Conservation (phyloP, 2,113 vertebrate genomes). For the Rhinoptilus africanus region DNA sequence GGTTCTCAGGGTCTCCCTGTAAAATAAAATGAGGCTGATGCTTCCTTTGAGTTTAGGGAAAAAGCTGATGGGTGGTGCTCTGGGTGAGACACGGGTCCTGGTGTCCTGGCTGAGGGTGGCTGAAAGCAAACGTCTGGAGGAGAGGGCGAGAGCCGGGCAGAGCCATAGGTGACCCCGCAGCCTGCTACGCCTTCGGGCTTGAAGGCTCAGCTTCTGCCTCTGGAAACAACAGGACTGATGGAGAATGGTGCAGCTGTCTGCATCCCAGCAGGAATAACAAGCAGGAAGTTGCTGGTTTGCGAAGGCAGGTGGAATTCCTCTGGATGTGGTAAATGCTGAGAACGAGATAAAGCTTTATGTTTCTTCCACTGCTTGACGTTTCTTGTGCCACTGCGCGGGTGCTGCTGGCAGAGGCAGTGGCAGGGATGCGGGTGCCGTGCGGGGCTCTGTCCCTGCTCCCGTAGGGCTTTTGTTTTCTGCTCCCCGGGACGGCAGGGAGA, state of each 20-base stretch:
- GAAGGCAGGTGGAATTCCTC: neutral
- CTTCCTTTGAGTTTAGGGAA: neutral
- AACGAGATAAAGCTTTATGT: neutral
- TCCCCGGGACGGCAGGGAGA: neutral
- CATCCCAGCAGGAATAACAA: neutral
- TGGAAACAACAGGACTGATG: neutral
- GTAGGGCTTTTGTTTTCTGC: neutral
- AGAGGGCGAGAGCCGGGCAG: rapidly evolving
- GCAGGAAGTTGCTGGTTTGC: neutral
- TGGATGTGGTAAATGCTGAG: neutral
- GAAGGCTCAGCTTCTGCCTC: neutral
- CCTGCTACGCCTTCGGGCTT: neutral
- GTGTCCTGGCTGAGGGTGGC: neutral
- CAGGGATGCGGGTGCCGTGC: neutral
- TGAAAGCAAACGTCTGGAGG: neutral
- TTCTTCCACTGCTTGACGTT: neutral
- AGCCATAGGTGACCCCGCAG: rapidly evolving
- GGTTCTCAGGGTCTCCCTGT: rapidly evolving
- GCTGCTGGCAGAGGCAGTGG: neutral
- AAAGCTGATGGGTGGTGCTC: neutral
- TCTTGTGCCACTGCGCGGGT: rapidly evolving
- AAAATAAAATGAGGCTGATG: neutral
- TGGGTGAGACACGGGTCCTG: rapidly evolving
- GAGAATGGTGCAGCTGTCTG: neutral
- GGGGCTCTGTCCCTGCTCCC: rapidly evolving